phyloP scores from a whole-genome alignment of 2,797 vertebrate species.

The Staurois parvus region DNA sequence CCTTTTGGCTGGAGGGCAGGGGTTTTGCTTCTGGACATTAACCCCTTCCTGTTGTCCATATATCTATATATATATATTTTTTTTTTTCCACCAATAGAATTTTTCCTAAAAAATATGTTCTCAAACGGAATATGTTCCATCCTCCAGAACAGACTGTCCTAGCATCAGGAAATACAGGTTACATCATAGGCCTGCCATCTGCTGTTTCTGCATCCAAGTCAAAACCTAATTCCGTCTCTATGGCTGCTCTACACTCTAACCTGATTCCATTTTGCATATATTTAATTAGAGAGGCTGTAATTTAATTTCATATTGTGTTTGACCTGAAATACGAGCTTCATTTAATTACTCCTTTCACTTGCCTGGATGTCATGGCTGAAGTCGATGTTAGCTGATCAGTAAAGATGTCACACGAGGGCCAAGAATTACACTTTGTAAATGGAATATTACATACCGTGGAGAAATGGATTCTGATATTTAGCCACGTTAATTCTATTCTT shows the following conservation, averaged over 20 bases:
- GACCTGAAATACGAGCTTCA: slow-evolving; percentile 50
- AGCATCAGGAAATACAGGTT: slow-evolving; percentile 41
- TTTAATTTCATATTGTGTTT: slow-evolving; percentile 50
- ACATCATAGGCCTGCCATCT: slow-evolving; percentile 46
- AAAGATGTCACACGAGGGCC: slow-evolving; percentile 13
- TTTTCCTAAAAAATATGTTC: neutral
- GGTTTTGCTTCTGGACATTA: too few species aligned
- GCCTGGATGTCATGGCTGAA: slow-evolving; percentile 42
- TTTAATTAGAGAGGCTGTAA: slow-evolving; percentile 55
- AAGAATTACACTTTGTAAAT: slow-evolving; percentile 9
- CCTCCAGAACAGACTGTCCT: slow-evolving; percentile 31
- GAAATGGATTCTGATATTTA: neutral
- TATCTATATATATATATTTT: neutral
- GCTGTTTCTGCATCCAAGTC: slow-evolving; percentile 36
- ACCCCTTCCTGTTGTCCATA: too few species aligned
- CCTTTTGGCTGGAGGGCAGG: too few species aligned
- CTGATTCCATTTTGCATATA: slow-evolving; percentile 51
- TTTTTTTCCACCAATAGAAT: neutral
- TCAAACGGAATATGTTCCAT: slow-evolving; percentile 4
- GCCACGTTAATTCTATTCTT: neutral
- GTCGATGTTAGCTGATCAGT: slow-evolving; percentile 5
- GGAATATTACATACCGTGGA: neutral
- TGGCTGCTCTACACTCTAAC: slow-evolving; percentile 33
- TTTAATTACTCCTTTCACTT: slow-evolving; percentile 52
- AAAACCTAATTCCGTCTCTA: slow-evolving; percentile 50